phyloP scores from a whole-genome alignment of 2,797 vertebrate species.

The Myotis planiceps region DNA sequence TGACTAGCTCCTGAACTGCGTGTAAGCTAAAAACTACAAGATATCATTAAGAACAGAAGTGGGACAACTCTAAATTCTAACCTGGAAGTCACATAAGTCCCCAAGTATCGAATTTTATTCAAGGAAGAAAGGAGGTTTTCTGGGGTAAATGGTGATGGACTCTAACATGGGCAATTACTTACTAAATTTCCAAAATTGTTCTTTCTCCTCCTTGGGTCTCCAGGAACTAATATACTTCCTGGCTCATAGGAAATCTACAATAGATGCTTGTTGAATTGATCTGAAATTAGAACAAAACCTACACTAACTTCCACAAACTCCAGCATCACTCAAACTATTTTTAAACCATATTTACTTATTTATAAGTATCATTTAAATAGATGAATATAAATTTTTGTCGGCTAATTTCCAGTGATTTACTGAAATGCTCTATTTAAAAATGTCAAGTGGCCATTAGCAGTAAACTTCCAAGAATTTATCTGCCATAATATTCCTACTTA shows the following conservation, averaged over 20 bases:
- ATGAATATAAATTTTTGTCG: constrained; percentile 77
- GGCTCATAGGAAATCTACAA: neutral
- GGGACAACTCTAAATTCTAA: neutral
- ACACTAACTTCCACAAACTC: constrained; percentile 33
- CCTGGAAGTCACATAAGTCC: neutral
- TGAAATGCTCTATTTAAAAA: constrained; percentile 80
- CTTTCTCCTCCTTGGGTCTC: neutral
- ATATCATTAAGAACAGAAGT: constrained; percentile 1
- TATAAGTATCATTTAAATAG: constrained; percentile 81
- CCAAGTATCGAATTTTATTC: neutral
- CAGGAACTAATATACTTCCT: neutral
- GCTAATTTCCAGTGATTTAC: constrained; percentile 81
- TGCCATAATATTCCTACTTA: constrained; percentile 78
- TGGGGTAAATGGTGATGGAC: neutral
- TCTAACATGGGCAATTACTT: neutral
- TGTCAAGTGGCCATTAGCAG: constrained; percentile 83
- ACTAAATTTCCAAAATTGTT: neutral
- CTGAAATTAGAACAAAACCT: constrained; percentile 58
- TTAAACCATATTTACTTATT: constrained; percentile 81
- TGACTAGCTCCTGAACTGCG: neutral
- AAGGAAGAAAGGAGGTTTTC: neutral
- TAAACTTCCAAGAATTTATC: constrained; percentile 77
- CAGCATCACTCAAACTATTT: constrained; percentile 72
- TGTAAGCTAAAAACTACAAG: neutral
- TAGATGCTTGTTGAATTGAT: neutral